Conservation (phyloP, 2,888 invertebrate genomes). For the Physocephala rufipes region DNA sequence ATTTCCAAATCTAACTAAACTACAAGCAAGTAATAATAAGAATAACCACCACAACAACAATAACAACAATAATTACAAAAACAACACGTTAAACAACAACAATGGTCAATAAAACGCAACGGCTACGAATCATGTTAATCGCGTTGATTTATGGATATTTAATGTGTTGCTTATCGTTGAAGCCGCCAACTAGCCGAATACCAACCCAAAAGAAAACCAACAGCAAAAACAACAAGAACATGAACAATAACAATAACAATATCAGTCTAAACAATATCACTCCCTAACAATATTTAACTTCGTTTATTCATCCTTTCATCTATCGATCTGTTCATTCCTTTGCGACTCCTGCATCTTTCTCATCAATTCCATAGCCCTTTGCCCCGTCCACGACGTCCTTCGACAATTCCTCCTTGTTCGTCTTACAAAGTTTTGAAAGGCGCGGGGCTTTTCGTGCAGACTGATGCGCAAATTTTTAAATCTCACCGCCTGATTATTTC, state of each 20-base stretch:
- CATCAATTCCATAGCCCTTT: background rate
- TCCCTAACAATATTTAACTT: conserved; percentile 1
- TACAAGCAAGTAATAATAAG: background rate
- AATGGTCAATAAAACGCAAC: conserved; percentile 67
- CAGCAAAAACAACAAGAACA: conserved; percentile 43
- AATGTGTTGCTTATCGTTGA: conserved; percentile 66
- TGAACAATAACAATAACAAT: conserved; percentile 32
- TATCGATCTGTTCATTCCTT: conserved; percentile 6
- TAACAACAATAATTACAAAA: conserved; percentile 14
- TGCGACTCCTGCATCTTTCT: background rate
- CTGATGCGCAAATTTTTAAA: conserved; percentile 60
- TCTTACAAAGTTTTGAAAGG: too few relatives aligned
- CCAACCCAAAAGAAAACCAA: conserved; percentile 54
- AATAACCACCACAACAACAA: background rate
- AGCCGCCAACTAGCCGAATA: conserved; percentile 57
- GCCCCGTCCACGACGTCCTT: too few relatives aligned
- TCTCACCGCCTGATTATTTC: conserved; percentile 65
- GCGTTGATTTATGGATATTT: conserved; percentile 67
- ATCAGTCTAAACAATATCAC: conserved; percentile 32
- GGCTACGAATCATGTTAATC: conserved; percentile 66
- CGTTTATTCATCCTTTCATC: conserved; percentile 12
- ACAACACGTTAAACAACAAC: conserved; percentile 53
- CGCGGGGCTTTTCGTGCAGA: conserved; percentile 5
- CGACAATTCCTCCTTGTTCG: too few relatives aligned
- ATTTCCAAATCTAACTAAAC: background rate